phyloP scores from a whole-genome alignment of 2,113 vertebrate genomes.

The Okapia johnstoni region DNA sequence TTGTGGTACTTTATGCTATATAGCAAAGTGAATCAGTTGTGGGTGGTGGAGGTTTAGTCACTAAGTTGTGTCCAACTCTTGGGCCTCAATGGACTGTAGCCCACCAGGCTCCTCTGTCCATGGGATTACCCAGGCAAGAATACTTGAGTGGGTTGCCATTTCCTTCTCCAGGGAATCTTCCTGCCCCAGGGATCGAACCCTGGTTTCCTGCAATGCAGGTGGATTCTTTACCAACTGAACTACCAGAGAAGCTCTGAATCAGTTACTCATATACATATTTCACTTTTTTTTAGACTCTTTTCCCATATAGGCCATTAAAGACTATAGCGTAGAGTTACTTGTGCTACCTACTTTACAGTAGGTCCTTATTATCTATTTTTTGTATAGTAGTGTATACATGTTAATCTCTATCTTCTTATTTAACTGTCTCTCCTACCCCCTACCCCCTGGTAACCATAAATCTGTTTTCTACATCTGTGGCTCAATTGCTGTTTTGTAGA shows the following conservation, averaged over 20 bases:
- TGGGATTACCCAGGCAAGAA: neutral
- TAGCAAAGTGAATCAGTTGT: neutral
- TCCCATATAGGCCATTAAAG: neutral
- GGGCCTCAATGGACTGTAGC: neutral
- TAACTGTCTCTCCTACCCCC: neutral
- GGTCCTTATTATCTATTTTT: neutral
- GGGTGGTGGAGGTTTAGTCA: neutral
- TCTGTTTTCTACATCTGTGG: neutral
- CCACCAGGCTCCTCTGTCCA: neutral
- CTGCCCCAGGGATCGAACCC: accelerated
- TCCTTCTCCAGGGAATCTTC: neutral
- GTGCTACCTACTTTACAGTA: neutral
- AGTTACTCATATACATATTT: neutral
- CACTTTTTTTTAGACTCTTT: neutral
- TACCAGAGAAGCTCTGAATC: neutral
- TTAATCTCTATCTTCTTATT: neutral
- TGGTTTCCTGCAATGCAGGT: neutral
- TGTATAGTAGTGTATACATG: neutral
- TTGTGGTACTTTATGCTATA: neutral
- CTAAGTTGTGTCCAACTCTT: neutral
- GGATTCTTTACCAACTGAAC: neutral
- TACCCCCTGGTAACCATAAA: neutral
- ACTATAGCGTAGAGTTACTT: neutral
- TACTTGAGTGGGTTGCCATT: neutral
- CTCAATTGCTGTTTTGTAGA: neutral